Conservation (phyloP, 2,797 vertebrate species). For the Pseudocheirus occidentalis region DNA sequence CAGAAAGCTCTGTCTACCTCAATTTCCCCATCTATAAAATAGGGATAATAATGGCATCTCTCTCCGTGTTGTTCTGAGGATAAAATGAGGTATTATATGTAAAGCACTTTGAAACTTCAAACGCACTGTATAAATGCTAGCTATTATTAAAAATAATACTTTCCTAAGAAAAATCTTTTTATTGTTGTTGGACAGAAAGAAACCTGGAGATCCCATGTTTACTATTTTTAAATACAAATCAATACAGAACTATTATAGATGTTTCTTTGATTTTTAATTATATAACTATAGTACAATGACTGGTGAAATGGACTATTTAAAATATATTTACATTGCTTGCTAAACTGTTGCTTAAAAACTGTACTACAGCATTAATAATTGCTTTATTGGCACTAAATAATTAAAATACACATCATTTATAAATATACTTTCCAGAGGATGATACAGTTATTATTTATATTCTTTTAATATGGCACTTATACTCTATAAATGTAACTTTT, state of each 20-base stretch:
- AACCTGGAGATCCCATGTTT: not conserved
- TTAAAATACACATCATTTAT: constrained; percentile 4
- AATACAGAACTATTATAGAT: not conserved
- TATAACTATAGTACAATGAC: not conserved
- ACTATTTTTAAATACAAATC: constrained; percentile 2
- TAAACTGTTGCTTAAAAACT: not conserved
- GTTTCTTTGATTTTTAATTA: constrained; percentile 6
- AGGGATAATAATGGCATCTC: not conserved
- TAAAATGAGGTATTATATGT: not conserved
- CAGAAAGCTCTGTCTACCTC: too few species aligned
- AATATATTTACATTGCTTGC: not conserved
- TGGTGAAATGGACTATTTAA: not conserved
- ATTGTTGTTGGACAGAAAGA: not conserved
- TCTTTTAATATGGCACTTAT: constrained; percentile 24
- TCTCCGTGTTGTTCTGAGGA: not conserved
- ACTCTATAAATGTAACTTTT: constrained; percentile 48
- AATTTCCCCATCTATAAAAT: not conserved
- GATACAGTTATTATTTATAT: constrained; percentile 2
- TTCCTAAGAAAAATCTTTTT: not conserved
- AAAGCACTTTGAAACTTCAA: not conserved
- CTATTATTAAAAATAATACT: not conserved
- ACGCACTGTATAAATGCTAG: not conserved
- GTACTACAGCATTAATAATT: constrained; percentile 13
- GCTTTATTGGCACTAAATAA: not conserved
- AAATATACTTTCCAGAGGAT: not conserved